phyloP scores from a whole-genome alignment of 2,797 vertebrate genomes.

The Ambastaia sidthimunki region DNA sequence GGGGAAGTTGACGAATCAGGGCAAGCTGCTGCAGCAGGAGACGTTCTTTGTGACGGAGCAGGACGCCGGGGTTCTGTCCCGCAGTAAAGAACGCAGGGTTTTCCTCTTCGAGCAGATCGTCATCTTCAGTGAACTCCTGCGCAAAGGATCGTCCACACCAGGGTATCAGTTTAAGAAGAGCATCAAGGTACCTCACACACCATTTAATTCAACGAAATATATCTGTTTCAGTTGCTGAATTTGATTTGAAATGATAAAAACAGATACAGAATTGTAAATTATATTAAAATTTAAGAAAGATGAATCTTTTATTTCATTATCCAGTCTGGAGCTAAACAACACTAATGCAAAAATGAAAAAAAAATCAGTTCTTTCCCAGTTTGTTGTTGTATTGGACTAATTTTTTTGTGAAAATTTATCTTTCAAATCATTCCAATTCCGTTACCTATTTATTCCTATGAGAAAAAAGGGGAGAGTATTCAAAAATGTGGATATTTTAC shows the following conservation, averaged over 20 bases:
- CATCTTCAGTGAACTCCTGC: conserved; percentile 96
- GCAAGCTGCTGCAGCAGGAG: conserved; percentile 96
- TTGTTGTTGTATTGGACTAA: not conserved
- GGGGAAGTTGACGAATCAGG: conserved; percentile 96
- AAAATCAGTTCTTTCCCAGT: not conserved
- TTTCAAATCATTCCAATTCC: too few species aligned
- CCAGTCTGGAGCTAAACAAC: too few species aligned
- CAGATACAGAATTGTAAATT: not conserved
- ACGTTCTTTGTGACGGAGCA: conserved; percentile 96
- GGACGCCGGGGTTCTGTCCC: conserved; percentile 89
- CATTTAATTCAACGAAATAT: too few species aligned
- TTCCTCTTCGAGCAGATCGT: conserved; percentile 99
- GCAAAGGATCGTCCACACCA: conserved; percentile 92
- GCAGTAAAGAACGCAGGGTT: conserved; percentile 93
- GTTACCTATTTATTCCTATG: not conserved
- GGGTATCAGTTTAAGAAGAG: conserved; percentile 97
- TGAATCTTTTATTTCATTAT: not conserved
- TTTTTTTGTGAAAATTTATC: not conserved
- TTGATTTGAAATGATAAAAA: not conserved
- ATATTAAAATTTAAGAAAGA: not conserved
- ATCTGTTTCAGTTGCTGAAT: not conserved
- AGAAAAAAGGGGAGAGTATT: too few species aligned
- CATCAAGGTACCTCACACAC: conserved; percentile 85
- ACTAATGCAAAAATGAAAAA: too few species aligned
- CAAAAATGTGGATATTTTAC: too few species aligned